phyloP scores from a whole-genome alignment of 2,113 vertebrate species.

The Pardalotus punctatus region DNA sequence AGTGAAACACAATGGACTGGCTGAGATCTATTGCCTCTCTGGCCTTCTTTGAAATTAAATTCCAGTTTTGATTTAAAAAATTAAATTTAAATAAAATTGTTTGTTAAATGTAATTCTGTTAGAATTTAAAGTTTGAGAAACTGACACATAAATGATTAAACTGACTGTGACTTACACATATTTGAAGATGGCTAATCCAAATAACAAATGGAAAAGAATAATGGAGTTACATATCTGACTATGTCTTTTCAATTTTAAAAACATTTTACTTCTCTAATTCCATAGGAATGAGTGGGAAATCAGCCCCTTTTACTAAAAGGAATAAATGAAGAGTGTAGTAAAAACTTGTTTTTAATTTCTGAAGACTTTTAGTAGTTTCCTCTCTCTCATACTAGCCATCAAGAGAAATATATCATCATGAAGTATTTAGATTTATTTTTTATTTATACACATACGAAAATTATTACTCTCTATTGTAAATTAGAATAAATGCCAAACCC shows the following conservation, averaged over 20 bases:
- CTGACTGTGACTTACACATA: fast-evolving
- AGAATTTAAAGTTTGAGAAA: background rate
- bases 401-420: background rate
- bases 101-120: background rate
- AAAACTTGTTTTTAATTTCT: background rate
- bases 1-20: background rate
- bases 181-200: background rate
- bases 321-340: background rate
- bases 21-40: background rate
- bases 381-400: background rate
- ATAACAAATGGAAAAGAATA: background rate
- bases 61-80: background rate
- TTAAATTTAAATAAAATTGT: background rate
- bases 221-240: background rate
- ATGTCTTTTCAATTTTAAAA: background rate
- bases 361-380: background rate
- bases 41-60: background rate
- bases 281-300: background rate
- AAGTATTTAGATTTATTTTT: background rate
- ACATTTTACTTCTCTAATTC: background rate
- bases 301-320: background rate
- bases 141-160: background rate
- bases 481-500: background rate
- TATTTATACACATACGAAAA: background rate
- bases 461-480: background rate